These are phyloP conservation scores for Epirrhoe tristata DNA, from an alignment of 2,888 invertebrate genomes.

Conservation along the genomic window DNA sequence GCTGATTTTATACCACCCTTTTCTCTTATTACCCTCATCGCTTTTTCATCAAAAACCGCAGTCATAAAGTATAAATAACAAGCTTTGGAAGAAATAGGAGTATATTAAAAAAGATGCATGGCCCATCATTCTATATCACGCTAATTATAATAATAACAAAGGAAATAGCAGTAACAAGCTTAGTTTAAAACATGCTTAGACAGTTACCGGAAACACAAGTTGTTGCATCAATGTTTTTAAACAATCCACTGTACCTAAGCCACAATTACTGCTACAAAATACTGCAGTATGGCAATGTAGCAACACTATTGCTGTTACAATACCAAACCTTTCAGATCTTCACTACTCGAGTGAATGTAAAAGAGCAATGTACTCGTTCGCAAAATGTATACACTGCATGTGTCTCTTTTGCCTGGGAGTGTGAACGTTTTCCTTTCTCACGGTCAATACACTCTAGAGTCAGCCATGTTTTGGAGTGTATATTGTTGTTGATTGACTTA, in stretches of 20 bases:
- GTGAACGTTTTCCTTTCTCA: constrained; percentile 25
- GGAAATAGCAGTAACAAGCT: neutral
- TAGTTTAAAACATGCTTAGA: neutral
- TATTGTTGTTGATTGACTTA: neutral
- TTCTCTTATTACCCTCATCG: too few relatives aligned
- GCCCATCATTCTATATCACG: too few relatives aligned
- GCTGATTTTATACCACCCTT: too few relatives aligned
- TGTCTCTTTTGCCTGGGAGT: constrained; percentile 11
- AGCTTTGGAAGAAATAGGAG: too few relatives aligned
- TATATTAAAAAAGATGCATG: too few relatives aligned
- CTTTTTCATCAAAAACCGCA: too few relatives aligned
- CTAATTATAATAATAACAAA: too few relatives aligned
- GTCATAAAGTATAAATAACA: too few relatives aligned
- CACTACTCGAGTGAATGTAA: neutral
- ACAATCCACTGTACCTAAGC: neutral
- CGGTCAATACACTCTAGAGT: constrained; percentile 26
- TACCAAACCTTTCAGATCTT: neutral
- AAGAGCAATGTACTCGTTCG: neutral
- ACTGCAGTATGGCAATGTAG: neutral
- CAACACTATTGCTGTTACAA: neutral
- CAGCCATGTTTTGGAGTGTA: neutral
- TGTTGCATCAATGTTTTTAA: neutral
- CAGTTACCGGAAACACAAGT: neutral
- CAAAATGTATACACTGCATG: neutral
- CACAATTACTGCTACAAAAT: neutral